Percentiles rank a stretch among this genome's conserved stretches.
Conservation (phyloP, 2,113 vertebrate genomes). For the Amazona vittata region DNA sequence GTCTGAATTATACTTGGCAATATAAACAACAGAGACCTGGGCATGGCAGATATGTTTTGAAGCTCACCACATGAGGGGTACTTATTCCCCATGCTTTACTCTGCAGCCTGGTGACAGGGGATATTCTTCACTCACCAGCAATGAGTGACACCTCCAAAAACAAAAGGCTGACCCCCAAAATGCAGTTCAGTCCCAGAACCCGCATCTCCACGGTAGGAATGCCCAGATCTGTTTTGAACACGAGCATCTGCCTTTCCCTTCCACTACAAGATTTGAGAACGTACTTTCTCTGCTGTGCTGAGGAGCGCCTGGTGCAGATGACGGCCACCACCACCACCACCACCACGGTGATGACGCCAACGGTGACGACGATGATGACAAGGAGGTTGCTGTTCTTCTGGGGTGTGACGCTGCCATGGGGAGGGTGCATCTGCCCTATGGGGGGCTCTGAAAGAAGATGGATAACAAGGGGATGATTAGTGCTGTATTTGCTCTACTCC, state of each 20-base stretch:
- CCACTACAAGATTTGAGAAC: not conserved
- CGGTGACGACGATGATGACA: slow-evolving; percentile 88
- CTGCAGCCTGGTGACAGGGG: not conserved
- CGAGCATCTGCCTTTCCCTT: not conserved
- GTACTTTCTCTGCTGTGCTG: slow-evolving; percentile 93
- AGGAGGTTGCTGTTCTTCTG: slow-evolving; percentile 92
- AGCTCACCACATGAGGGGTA: not conserved
- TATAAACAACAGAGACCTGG: not conserved
- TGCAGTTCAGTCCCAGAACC: not conserved
- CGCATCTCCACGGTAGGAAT: rapidly evolving
- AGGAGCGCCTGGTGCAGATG: slow-evolving; percentile 89
- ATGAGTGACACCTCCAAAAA: not conserved
- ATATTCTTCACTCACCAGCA: not conserved
- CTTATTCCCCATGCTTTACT: not conserved
- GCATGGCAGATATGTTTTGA: not conserved
- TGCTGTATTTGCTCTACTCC: not conserved
- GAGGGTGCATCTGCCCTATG: slow-evolving; percentile 92
- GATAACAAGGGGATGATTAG: not conserved
- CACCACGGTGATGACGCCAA: slow-evolving; percentile 84
- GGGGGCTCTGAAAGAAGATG: slow-evolving; percentile 83
- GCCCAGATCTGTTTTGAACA: rapidly evolving
- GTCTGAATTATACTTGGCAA: not conserved
- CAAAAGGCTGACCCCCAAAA: not conserved
- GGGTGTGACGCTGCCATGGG: slow-evolving; percentile 88
- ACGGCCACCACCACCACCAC: slow-evolving; percentile 85